Base-by-base conservation (phyloP, 2,113 vertebrate genomes). In the Tretioscincus oriximinensis region DNA sequence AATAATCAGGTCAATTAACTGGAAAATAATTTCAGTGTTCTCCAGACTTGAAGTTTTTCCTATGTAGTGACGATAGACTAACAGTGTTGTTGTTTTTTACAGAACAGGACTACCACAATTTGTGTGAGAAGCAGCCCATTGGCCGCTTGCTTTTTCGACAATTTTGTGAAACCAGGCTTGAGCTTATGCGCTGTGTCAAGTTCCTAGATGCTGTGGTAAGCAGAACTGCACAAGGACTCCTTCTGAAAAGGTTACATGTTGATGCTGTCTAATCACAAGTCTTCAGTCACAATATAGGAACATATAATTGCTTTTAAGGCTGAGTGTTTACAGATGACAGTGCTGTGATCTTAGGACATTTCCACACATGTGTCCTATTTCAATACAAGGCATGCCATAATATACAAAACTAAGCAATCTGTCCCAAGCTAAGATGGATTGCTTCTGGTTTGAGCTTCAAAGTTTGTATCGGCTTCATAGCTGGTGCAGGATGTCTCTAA, bases 181-280 rank as follows among this genome's bases (percentile, higher is more conserved):
- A 99, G 92, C 94, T 99, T 88, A 94, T 90, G 0, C 96, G 95
- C 83, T 99, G 98, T 8, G 93, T 97, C 83, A 95, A 93, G 90
- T 99, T 99, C 91, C 94, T 99, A 93, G 98, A 99, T n/a, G 95
- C 96, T 1, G 97, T 99, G 97, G 98, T 99, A 91, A 96, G 97
- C 77, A 78, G n/a, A 84, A 49, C 84, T 76, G 0, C 18, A 0
- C 29, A 4, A 0, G 51, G 11, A 58, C 51, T 75, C 3, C 0
- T 0, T 45, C 61, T 10, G 73, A 66, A 41, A 14, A 71, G 12
- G 16, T 24, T 49, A 65, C 28, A 28, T 35, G 26, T 58, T 28
- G 22, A 22, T 20, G 9, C 60, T 73, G 8, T 41, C 29, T 69
- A 64, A 24, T n/a, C 47, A n/a, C 35, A 72, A 16, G 14, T 63